Conservation (phyloP, 2,113 vertebrate genomes). For the Pachycephala philippinensis region DNA sequence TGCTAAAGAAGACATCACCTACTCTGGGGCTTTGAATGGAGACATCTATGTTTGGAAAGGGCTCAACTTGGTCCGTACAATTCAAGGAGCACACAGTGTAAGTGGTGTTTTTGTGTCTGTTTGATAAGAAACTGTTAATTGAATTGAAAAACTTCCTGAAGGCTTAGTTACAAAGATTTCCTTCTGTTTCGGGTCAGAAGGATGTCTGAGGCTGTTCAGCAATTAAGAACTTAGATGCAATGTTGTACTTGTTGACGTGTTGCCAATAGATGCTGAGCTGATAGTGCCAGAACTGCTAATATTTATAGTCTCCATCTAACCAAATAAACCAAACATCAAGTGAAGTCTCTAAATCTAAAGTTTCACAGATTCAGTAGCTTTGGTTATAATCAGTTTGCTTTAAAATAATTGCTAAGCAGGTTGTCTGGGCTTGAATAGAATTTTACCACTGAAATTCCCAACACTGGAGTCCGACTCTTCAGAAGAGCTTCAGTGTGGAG, state of each 20-base stretch:
- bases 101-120: conserved; percentile 49
- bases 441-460: neutral
- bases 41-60: conserved; percentile 97
- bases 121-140: neutral
- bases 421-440: neutral
- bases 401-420: neutral
- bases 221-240: neutral
- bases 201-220: neutral
- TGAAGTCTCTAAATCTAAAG: neutral
- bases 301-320: neutral
- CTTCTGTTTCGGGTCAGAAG: neutral
- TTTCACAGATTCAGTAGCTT: neutral
- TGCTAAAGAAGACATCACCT: conserved; percentile 92
- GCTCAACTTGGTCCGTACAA: conserved; percentile 81
- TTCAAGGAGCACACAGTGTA: conserved; percentile 94
- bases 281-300: neutral
- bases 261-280: neutral
- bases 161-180: neutral
- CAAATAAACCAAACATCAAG: neutral
- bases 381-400: neutral
- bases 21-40: conserved; percentile 94
- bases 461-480: neutral
- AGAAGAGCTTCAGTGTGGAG: neutral
- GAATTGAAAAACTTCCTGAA: neutral
- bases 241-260: neutral